phyloP scores from a whole-genome alignment of 2,888 invertebrate genomes.

The Lasioglossum malachurum region DNA sequence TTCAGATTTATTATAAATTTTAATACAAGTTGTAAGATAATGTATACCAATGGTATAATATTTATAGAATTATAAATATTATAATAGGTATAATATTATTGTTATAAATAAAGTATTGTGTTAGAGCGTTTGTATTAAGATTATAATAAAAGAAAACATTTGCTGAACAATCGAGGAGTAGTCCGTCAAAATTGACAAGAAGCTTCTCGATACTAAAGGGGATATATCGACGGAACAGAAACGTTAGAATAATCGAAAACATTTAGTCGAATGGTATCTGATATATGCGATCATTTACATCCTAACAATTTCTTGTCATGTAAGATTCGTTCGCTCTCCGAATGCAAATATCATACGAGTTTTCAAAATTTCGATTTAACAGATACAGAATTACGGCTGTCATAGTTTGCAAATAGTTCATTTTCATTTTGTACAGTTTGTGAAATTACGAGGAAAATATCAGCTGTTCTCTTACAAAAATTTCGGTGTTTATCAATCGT shows the following conservation, averaged over 20 bases:
- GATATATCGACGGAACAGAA: background rate
- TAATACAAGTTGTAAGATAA: constrained; percentile 45
- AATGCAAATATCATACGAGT: background rate
- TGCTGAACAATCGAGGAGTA: constrained; percentile 6
- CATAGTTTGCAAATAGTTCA: background rate
- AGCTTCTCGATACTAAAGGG: background rate
- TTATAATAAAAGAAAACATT: constrained; percentile 36
- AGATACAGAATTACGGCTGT: background rate
- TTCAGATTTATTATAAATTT: constrained; percentile 48
- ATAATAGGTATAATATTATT: constrained; percentile 46
- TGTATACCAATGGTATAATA: constrained; percentile 45
- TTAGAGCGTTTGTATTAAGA: constrained; percentile 50
- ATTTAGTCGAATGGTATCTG: background rate
- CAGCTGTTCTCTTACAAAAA: background rate
- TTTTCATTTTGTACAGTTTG: background rate
- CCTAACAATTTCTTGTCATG: background rate
- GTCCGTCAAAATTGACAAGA: constrained; percentile 9
- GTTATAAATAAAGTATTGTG: constrained; percentile 33
- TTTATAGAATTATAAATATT: constrained; percentile 48
- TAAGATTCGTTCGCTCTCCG: background rate
- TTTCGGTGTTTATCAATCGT: background rate
- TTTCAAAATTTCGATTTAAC: background rate
- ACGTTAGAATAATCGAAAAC: background rate
- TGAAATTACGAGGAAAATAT: background rate
- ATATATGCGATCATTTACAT: background rate